Percentiles rank a stretch among this genome's conserved stretches.
Conservation (phyloP, 2,113 vertebrate species). For the Campylorhamphus procurvoides region DNA sequence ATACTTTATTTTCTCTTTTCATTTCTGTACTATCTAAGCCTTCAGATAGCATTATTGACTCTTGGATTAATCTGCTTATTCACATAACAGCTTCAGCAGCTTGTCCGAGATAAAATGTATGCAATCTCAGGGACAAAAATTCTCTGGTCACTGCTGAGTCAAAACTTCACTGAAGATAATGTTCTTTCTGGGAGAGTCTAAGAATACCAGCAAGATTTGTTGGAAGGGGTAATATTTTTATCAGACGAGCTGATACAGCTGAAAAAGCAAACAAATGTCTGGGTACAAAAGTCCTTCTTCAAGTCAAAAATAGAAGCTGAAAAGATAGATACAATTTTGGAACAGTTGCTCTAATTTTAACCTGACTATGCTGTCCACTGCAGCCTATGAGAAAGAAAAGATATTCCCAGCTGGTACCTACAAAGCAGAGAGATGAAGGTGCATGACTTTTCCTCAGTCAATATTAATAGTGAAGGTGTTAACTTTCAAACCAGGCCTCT, state of each 20-base stretch:
- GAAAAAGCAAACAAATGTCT: slow-evolving; percentile 31
- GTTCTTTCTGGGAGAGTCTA: background rate
- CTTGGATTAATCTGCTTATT: background rate
- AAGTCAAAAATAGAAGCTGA: slow-evolving; percentile 47
- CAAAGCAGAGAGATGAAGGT: background rate
- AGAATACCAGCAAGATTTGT: slow-evolving; percentile 5
- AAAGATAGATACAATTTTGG: background rate
- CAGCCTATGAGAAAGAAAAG: background rate
- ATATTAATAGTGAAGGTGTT: background rate
- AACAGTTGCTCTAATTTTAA: slow-evolving; percentile 34
- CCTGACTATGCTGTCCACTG: background rate
- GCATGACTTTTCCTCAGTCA: background rate
- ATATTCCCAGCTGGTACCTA: background rate
- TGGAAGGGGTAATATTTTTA: slow-evolving; percentile 22
- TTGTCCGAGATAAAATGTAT: slow-evolving; percentile 11
- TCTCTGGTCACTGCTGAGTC: slow-evolving; percentile 31
- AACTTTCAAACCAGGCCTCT: background rate
- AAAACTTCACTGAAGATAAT: slow-evolving; percentile 53
- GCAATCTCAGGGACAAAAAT: slow-evolving; percentile 39
- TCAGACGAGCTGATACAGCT: slow-evolving; percentile 13
- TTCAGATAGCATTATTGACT: background rate
- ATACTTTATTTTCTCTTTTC: background rate
- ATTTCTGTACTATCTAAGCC: background rate
- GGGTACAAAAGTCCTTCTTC: slow-evolving; percentile 5
- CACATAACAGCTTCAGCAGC: background rate